Conservation (phyloP, 1,140 invertebrate species). For the Penaeus japonicus region DNA sequence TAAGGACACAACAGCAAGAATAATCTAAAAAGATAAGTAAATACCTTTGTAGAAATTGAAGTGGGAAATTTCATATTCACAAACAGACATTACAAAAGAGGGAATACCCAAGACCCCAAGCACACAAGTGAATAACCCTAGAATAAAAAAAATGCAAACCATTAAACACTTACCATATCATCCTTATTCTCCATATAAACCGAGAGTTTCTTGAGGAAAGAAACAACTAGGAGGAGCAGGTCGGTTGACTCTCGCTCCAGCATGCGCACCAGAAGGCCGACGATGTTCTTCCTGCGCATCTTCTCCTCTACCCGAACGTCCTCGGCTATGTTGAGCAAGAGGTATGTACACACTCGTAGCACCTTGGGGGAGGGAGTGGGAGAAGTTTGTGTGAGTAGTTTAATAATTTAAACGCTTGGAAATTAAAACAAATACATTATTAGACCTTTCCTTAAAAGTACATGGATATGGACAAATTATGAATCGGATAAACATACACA, state of each 20-base stretch:
- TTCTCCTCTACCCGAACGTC: conserved; percentile 93
- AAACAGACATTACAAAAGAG: too few species aligned
- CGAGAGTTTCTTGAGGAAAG: conserved; percentile 94
- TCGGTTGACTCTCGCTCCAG: conserved; percentile 88
- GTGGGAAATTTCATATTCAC: too few species aligned
- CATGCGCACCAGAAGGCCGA: conserved; percentile 85
- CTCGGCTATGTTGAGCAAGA: conserved; percentile 94
- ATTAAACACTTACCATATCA: conserved; percentile 75
- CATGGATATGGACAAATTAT: too few species aligned
- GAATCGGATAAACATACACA: too few species aligned
- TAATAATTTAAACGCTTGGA: not conserved
- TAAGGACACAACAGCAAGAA: too few species aligned
- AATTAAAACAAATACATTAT: not conserved
- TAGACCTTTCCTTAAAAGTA: not conserved
- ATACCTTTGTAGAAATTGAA: too few species aligned
- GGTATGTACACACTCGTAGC: conserved; percentile 76
- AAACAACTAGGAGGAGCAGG: conserved; percentile 88
- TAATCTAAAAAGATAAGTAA: too few species aligned
- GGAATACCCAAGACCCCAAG: too few species aligned
- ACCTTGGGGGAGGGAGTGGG: conserved; percentile 36
- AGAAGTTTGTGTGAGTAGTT: not conserved
- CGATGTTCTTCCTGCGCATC: conserved; percentile 94
- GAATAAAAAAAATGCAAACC: not conserved
- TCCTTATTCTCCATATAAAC: conserved; percentile 95
- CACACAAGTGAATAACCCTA: too few species aligned